Base-by-base conservation (phyloP, 2,888 invertebrate species). In the Ennomos erosarius region DNA sequence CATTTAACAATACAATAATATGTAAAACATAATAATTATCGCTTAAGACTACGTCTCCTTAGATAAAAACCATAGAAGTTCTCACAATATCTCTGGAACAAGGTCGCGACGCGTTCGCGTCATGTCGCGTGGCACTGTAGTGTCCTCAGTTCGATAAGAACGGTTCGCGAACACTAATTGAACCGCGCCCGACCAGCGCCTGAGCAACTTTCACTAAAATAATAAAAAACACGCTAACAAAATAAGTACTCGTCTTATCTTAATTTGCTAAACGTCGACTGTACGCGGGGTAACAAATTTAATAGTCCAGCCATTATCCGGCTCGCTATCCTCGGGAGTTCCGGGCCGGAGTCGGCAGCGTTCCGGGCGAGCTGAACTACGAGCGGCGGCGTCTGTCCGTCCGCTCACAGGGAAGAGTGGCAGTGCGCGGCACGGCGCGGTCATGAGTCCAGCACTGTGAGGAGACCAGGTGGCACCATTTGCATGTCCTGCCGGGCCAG, bases 121-220 rank as follows among this genome's bases (percentile, higher is more conserved):
- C 76, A 74, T 71, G 53, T 48, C 48, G 58, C 75, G 75, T 76
- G 75, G 78, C 74, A 76, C 82, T 78, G 79, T 75, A 71, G 77
- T 83, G 79, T 84, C 83, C 82, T 84, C 80, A 72, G 78, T 81
- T 79, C 82, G 79, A 83, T 83, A 84, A 83, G 79, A 86, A 83
- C 76, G 77, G 79, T 86, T 88, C 84, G 84, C 84, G 88, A 87
- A 85, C 88, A 87, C 87, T 86, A 85, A 85, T 87, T 82, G 88
- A 88, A 87, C 88, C 88, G 84, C 89, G 88, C 88, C 87, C 85
- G 84, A 81, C 85, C 85, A 80, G 89, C 87, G 89, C 84, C 88
- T 89, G 90, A 90, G 88, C 90, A 90, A 90, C 91, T 91, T 90
- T 90, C 91, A 90, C 91, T 90, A 88, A 85, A 83, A 87, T 85